These are phyloP conservation scores for Hydrolagus colliei DNA, from an alignment of 2,797 vertebrate genomes.

Conservation along the genomic window DNA sequence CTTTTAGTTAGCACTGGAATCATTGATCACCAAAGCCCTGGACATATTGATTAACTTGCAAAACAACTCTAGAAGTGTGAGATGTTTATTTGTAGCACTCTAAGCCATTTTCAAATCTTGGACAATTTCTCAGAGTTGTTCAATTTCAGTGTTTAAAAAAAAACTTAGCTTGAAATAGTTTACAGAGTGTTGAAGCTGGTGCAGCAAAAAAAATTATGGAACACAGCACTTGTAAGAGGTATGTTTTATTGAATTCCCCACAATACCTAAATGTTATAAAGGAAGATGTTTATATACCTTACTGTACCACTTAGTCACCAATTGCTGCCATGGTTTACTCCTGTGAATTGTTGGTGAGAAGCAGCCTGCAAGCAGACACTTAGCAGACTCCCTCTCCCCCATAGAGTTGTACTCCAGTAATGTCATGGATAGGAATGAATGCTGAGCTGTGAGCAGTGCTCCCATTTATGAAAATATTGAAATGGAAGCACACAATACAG, in stretches of 20 bases:
- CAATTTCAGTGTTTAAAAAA: background rate
- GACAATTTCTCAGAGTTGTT: background rate
- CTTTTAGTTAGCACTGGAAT: background rate
- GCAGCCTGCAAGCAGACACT: background rate
- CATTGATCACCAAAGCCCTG: background rate
- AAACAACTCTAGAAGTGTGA: background rate
- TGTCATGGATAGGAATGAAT: background rate
- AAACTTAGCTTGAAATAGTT: background rate
- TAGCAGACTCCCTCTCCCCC: background rate
- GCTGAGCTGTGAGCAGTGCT: too few species aligned
- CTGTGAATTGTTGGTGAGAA: background rate
- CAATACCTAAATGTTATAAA: background rate
- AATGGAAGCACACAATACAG: background rate
- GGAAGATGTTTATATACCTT: too few species aligned
- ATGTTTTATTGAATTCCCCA: background rate
- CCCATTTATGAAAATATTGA: slow-evolving; percentile 1
- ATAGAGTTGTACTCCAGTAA: background rate
- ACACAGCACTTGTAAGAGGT: too few species aligned
- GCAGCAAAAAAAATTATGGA: background rate
- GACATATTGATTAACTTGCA: background rate
- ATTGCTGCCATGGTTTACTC: background rate
- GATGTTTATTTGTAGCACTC: too few species aligned
- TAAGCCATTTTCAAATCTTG: background rate
- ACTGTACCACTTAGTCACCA: background rate
- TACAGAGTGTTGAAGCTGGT: background rate